Base-by-base conservation (phyloP, 2,888 invertebrate genomes). In the Drosophila mercatorum region DNA sequence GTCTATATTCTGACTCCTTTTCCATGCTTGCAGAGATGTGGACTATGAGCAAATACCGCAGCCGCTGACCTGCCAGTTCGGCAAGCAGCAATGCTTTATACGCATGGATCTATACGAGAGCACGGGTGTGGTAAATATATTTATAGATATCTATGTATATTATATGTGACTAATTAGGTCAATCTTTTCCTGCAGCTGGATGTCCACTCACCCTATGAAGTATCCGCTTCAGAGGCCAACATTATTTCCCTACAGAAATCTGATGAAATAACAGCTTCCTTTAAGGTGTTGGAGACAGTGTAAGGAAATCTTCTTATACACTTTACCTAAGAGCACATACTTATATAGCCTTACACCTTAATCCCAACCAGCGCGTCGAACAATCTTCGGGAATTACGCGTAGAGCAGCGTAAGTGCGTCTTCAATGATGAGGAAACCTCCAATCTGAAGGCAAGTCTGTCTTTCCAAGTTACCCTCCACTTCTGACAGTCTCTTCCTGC, bases 381-480 rank as follows among this genome's bases (percentile, higher is more conserved):
- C 4, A 90, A 90, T 31, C 77, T 94, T 28, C 86, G 93, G 12
- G 90, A 92, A 34, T 83, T 94, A 5, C 88, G 89, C 3, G 92
- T 94, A 0, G 78, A 91, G 2, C 94, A 94, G 80, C 91, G 94
- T 69, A 93, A 93, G 62, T 94, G 94, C 74, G 92, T 94, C 5
- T 94, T 94, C 77, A 92, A 93, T 72, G 93, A 94, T 73, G 94
- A 94, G 88, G 93, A 93, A 12, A 83, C 93, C 0, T 91, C 91
- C 0, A 81, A 87, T 14, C 90, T 93, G 5, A 93, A 93, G 41
- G 93, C 93, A 66, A 55, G 52, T 8, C 6, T 3, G 0, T 0
- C 5, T 2, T 6, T 7, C 4, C 14, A 17, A n/a, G 3, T n/a
- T 2, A 1, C 22, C 1, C 1, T 14, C n/a, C 41, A 10, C 5